Conservation (phyloP, 2,797 vertebrate genomes). For the Bovichtus diacanthus region DNA sequence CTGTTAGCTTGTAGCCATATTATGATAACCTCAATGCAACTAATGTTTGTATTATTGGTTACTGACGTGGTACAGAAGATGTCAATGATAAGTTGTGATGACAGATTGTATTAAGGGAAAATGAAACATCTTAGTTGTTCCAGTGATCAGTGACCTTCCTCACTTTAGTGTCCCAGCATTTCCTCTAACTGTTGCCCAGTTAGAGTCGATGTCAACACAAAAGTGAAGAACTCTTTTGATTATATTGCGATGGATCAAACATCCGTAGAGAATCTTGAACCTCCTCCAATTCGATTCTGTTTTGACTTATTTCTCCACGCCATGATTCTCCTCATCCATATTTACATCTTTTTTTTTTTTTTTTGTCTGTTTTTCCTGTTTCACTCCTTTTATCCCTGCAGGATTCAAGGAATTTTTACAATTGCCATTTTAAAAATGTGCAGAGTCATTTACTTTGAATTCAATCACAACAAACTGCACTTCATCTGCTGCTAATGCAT, state of each 20-base stretch:
- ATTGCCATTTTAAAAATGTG: not conserved
- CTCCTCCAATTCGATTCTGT: not conserved
- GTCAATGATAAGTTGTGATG: not conserved
- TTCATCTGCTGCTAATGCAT: not conserved
- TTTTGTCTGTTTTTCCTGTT: too few relatives aligned
- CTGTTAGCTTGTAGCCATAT: constrained; percentile 72
- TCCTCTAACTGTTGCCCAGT: not conserved
- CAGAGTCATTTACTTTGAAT: constrained; percentile 8
- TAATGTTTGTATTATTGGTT: too few relatives aligned
- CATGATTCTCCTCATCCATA: not conserved
- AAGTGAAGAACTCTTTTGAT: not conserved
- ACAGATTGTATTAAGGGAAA: not conserved
- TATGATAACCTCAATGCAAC: constrained; percentile 39
- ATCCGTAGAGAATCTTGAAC: not conserved
- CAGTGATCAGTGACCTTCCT: too few relatives aligned
- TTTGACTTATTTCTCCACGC: not conserved
- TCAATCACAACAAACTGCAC: not conserved
- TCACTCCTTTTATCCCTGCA: not conserved
- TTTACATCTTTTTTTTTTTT: not conserved
- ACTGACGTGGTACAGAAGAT: too few relatives aligned
- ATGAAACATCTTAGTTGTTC: not conserved
- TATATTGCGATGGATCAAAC: not conserved
- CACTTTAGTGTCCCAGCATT: not conserved
- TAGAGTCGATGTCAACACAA: too few relatives aligned
- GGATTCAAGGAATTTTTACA: not conserved